Percentiles rank a stretch among this genome's conserved stretches.
Evolutionary conservation across 1,140 invertebrate species (phyloP).

Genomic region (Anadara kagoshimensis): DNA sequence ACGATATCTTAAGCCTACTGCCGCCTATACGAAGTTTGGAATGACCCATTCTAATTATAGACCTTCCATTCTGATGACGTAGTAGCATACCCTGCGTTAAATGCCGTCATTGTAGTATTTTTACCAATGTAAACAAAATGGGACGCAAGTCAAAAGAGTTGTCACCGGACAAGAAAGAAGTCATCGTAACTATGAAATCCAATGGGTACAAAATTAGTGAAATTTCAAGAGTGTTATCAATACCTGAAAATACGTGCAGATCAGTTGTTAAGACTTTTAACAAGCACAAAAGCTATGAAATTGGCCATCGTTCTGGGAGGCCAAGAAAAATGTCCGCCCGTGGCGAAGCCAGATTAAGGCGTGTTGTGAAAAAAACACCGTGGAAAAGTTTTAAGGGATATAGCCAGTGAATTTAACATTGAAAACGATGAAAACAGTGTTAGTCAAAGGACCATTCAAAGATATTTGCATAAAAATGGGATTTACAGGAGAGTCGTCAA

Average conservation of each 20-base stretch:
- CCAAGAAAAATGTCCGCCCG: constrained; percentile 16
- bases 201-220: no score
- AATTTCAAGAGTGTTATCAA: no score
- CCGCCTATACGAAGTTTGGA: no score
- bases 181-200: no score
- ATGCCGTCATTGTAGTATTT: constrained; percentile 8
- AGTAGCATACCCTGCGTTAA: background rate
- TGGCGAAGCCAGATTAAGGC: constrained; percentile 9
- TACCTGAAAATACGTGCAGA: constrained; percentile 11
- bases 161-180: no score
- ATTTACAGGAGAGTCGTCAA: no score
- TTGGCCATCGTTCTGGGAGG: background rate
- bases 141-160: constrained; percentile 20
- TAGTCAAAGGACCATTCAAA: constrained; percentile 13
- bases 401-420: constrained; percentile 17
- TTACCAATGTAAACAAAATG: constrained; percentile 30
- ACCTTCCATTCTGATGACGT: constrained; percentile 13
- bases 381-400: constrained; percentile 11
- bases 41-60: no score
- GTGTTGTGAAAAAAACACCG: constrained; percentile 21
- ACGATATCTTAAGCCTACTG: no score
- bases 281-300: background rate
- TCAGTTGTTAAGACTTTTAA: constrained; percentile 14
- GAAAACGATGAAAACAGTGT: constrained; percentile 18
- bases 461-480: no score